These are phyloP conservation scores for Mantis religiosa DNA, from an alignment of 2,888 invertebrate species.

Conservation along the genomic window DNA sequence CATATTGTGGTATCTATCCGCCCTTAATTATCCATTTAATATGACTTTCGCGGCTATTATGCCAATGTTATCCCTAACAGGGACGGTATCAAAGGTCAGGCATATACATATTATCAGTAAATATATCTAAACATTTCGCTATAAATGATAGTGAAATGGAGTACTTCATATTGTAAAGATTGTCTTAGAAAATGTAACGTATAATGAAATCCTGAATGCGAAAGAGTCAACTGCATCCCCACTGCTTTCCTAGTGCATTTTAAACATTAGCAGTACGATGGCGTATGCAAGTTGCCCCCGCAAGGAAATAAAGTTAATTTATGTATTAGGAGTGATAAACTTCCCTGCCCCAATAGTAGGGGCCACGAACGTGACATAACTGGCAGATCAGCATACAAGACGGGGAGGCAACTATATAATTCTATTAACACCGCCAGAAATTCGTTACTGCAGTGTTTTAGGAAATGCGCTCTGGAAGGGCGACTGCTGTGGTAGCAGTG, in stretches of 20 bases:
- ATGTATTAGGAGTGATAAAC: neutral
- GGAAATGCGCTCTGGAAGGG: neutral
- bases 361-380: neutral
- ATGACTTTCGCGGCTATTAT: too few relatives aligned
- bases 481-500: neutral
- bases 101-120: too few relatives aligned
- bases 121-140: too few relatives aligned
- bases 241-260: neutral
- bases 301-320: neutral
- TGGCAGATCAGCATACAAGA: neutral
- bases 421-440: neutral
- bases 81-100: too few relatives aligned
- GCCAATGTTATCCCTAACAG: too few relatives aligned
- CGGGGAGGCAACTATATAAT: neutral
- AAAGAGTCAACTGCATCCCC: neutral
- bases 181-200: too few relatives aligned
- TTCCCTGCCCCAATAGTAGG: neutral
- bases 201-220: too few relatives aligned
- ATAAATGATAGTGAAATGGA: too few relatives aligned
- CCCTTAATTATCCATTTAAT: too few relatives aligned
- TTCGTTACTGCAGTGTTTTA: neutral
- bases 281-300: neutral
- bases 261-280: neutral
- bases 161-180: too few relatives aligned
- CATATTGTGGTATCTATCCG: too few relatives aligned